Evolutionary conservation across 2,113 vertebrate genomes (phyloP), one percentile per base, ranked within the genome.

Genomic region (Thalassarche chlororhynchos): DNA sequence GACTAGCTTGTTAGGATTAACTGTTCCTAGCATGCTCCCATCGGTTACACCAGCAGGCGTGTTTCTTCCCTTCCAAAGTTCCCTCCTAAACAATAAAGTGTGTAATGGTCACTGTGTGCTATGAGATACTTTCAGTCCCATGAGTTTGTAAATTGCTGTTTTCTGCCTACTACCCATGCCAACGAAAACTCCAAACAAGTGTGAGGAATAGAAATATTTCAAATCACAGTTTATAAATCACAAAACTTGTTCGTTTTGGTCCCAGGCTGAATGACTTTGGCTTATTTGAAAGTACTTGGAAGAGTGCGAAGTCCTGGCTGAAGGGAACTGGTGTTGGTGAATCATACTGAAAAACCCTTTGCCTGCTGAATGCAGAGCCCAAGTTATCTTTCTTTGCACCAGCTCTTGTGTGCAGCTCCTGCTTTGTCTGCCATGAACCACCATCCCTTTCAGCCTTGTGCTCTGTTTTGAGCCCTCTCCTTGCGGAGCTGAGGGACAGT

Each of bases 11-110:
- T 94, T 94, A 88, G 84, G 95, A 93, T 91, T 90, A 68, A 70
- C 66, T 77, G 92, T 93, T 96, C 90, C 85, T 95, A 84, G 52
- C 80, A n/a, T 31, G 95, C 71, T 92, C 25, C 89, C 23, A 10
- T 61, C 1, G 42, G 74, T 92, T 91, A 78, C 55, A 84, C 57
- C 81, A 91, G 79, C 74, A 77, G 83, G 89, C 25, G 0, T 2
- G 16, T 93, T 94, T 70, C 88, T 96, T 86, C 84, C 76, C 76
- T 96, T 84, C 68, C 74, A 78, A 72, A 47, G 80, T 91, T 94
- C 74, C 71, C 75, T 92, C 84, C 84, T 62, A 88, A 96, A 93
- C 75, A 97, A 97, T 98, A 97, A 98, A 98, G 51, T 93, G 88
- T 91, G 97, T 74, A 93, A 93, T n/a, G 54, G 82, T 96, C 86